Base-by-base conservation (phyloP, 2,797 vertebrate species). In the Meriones psammophilus region DNA sequence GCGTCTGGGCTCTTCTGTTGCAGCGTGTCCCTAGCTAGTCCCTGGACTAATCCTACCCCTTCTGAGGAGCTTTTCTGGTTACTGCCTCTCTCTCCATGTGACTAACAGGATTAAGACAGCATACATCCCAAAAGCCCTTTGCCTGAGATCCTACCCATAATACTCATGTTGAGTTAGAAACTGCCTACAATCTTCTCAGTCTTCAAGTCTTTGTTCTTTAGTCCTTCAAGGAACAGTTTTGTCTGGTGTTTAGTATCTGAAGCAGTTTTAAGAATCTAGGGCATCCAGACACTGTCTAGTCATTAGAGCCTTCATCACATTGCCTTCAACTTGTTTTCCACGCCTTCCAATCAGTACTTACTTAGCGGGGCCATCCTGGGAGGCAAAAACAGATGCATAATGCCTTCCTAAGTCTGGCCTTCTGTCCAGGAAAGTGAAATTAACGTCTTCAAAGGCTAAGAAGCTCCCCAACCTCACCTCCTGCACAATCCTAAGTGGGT, bases 311-410 rank as follows among this genome's bases (percentile, higher is more conserved):
- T 92, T 68, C 20, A 26, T 86, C 77, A 20, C 42, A n/a, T 66
- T 33, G 54, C 33, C 64, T 76, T 92, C 15, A 26, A 71, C 54
- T 89, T 71, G 36, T n/a, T 94, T 94, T 90, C 56, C 66, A 1
- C 66, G 50, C 9, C 68, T 95, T 88, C 68, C 50, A 80, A 74
- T 86, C 73, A 88, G n/a, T 84, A n/a, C 81, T 94, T 83, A 42
- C 54, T 50, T 91, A 74, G 24, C 26, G 22, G 54, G 39, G 73
- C 33, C 22, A 0, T 20, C 26, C 64, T n/a, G 15, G 74, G 84
- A 79, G 58, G 74, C 87, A 90, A 94, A 80, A 54, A 80, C 30
- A 90, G 39, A 73, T 66, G 39, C n/a, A 39, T 58, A 66, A 86
- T 46, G 88, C 60, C 68, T 69, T 88, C 77, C 54, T 96, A 89